Evolutionary conservation across 2,797 vertebrate genomes (phyloP).

Genomic region (Melanotaenia parkinsoni): DNA sequence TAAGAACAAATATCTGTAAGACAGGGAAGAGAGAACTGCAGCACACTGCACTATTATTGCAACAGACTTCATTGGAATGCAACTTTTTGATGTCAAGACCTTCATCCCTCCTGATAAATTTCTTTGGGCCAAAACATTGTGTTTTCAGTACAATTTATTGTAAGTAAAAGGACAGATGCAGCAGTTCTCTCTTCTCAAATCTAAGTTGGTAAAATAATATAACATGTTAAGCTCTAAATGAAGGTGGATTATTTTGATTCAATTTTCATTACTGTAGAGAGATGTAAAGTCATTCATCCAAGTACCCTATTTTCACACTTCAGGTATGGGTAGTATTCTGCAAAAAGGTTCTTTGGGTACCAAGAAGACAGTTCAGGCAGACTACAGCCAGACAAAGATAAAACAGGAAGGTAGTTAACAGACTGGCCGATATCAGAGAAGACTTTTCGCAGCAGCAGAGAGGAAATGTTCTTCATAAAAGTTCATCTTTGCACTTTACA

Average conservation of each 20-base stretch:
- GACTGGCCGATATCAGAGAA: background rate
- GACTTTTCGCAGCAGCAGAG: background rate
- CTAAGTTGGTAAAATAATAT: background rate
- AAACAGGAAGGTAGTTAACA: constrained; percentile 4
- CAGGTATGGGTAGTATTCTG: background rate
- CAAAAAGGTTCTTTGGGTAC: background rate
- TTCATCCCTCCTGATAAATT: background rate
- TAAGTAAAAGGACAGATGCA: background rate
- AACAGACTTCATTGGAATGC: background rate
- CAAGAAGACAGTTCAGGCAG: background rate
- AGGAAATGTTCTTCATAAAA: background rate
- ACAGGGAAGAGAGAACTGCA: background rate
- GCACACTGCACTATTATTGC: background rate
- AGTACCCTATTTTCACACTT: background rate
- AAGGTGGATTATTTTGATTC: background rate
- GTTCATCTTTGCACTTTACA: background rate
- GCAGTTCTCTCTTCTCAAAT: background rate
- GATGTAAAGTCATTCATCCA: background rate
- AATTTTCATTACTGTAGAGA: background rate
- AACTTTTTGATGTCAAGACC: background rate
- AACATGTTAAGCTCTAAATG: background rate
- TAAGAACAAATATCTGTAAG: background rate
- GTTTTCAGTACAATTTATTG: background rate
- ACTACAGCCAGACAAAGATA: background rate
- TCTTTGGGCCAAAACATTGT: background rate